Conservation (phyloP, 2,113 vertebrate species). For the Zapornia atra region DNA sequence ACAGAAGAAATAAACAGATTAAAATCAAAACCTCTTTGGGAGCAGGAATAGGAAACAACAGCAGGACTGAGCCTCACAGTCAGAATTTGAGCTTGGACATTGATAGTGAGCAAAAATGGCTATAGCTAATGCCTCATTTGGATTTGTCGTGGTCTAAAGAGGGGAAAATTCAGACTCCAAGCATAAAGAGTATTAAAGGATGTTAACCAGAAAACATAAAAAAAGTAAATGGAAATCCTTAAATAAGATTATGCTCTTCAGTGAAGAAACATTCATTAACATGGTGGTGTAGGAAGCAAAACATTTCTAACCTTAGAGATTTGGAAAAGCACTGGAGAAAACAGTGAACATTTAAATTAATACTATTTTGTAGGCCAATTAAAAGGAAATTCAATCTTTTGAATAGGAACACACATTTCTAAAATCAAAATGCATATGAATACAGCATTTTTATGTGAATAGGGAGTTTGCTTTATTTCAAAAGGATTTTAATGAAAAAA, state of each 20-base stretch:
- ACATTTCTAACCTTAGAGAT: not conserved
- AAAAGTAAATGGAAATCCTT: not conserved
- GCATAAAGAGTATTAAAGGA: not conserved
- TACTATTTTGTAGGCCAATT: not conserved
- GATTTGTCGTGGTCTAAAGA: not conserved
- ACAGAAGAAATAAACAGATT: not conserved
- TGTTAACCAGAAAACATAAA: not conserved
- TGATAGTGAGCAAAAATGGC: not conserved
- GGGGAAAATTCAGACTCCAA: not conserved
- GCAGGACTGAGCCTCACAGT: not conserved
- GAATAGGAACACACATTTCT: not conserved
- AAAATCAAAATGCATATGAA: fast-evolving
- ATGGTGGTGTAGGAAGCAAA: not conserved
- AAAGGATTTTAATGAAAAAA: not conserved
- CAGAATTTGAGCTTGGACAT: not conserved
- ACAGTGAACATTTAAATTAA: not conserved
- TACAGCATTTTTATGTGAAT: not conserved
- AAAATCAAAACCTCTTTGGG: no score
- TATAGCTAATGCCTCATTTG: not conserved
- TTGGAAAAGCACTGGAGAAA: not conserved
- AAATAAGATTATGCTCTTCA: not conserved
- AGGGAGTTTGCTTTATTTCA: not conserved
- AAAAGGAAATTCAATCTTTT: not conserved
- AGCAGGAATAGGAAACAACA: not conserved
- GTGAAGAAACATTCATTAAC: not conserved